Evolutionary conservation across 2,888 invertebrate genomes (phyloP), one percentile per base, ranked within the genome.

Genomic region (Oscheius sp.): DNA sequence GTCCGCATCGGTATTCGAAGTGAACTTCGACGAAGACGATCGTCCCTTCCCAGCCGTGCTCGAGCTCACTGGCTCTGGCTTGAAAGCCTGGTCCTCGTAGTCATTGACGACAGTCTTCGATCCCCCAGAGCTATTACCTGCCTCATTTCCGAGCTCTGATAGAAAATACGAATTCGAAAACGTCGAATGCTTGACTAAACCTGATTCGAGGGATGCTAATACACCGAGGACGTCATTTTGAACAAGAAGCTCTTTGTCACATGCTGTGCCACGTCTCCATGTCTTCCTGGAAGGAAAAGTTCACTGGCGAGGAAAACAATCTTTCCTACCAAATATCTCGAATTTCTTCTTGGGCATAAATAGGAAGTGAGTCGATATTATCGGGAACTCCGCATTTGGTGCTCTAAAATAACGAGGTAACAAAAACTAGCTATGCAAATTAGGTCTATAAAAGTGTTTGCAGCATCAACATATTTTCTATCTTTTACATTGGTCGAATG

Each of bases 291-390:
- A 79, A 47, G 68, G 10, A 70, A 29, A 29, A 21, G 1, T 55
- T 55, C 13, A 3, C 11, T 32, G 9, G 29, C 11, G 10, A 2
- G n/a, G 33, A 5, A 32, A 21, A 35, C 33, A 33, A 55, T 2
- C 5, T 35, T 42, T 42, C 70, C 58, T 13, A 87, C 87, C 87
- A 87, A 57, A 87, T 83, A 62, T 85, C 84, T 33, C 80, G 66
- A 21, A 87, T 75, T 63, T 87, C 87, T 70, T 87, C 87, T 53
- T 83, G 84, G 0, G 85, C 87, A 71, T 84, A 87, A 33, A 81
- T 83, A 1, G 87, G 87, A n/a, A 87, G 70, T 1, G 70, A 42
- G 10, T 60, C 48, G 29, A 86, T 53, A 70, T 87, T 85, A 13
- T 74, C 76, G 1, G 87, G 87, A 1, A 85, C 73, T 0, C 84